Percentiles rank a stretch among this genome's conserved stretches.
These are phyloP conservation scores for Cenopis cana DNA, from an alignment of 2,888 invertebrate species.

Conservation along the genomic window DNA sequence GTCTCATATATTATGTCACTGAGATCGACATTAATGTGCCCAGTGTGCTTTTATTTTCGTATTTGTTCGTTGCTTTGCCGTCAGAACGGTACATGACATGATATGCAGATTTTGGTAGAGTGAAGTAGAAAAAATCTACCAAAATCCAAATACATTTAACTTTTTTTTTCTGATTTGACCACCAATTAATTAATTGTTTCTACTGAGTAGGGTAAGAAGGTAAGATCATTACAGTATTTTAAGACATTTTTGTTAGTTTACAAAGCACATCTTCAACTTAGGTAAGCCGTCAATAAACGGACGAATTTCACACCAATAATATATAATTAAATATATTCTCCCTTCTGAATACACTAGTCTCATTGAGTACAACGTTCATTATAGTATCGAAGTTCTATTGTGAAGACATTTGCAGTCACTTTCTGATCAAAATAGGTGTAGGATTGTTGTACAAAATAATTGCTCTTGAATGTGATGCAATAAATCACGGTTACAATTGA, in stretches of 20 bases:
- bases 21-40: slow-evolving; percentile 6
- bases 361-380: neutral
- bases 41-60: slow-evolving; percentile 3
- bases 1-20: neutral
- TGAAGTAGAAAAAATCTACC: neutral
- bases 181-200: neutral
- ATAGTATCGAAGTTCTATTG: neutral
- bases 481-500: neutral
- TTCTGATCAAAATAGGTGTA: neutral
- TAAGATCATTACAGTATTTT: too few species aligned
- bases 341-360: neutral
- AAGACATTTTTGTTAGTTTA: too few species aligned
- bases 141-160: neutral
- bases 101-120: too few species aligned
- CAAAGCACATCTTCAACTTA: too few species aligned
- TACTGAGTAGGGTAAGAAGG: neutral
- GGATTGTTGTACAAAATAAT: neutral
- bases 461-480: neutral
- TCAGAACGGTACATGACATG: neutral
- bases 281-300: too few species aligned
- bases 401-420: neutral
- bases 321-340: neutral
- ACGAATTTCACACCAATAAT: too few species aligned
- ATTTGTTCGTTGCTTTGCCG: slow-evolving; percentile 11
- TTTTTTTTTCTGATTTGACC: neutral